Conservation (phyloP, 30 jellyfish, hydroid and myxozoan species). For the Nemopilema nomurai region DNA sequence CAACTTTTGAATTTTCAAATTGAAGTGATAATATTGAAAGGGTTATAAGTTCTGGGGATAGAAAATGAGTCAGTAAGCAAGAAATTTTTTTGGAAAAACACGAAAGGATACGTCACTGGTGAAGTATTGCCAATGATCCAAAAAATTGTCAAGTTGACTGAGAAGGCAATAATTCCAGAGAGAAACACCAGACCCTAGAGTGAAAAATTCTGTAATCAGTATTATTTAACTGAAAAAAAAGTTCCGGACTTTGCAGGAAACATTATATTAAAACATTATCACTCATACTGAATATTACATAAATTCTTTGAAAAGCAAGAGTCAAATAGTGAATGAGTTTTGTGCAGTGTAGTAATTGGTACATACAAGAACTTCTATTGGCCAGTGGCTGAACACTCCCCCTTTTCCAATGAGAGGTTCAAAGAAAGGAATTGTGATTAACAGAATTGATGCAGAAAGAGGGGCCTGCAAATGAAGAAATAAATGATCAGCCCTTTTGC, state of each 20-base stretch:
- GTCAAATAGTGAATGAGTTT: no score
- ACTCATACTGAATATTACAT: no score
- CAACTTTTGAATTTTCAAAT: no score
- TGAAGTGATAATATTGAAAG: no score
- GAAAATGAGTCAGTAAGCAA: no score
- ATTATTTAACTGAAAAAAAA: not conserved
- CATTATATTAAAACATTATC: no score
- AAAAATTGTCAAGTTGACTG: conserved; percentile 86
- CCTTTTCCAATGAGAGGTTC: conserved; percentile 91
- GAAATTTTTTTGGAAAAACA: not conserved
- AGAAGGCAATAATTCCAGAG: conserved; percentile 89
- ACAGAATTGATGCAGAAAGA: conserved; percentile 78
- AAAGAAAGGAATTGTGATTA: conserved; percentile 71
- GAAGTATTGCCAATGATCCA: conserved; percentile 99
- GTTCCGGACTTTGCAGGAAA: no score
- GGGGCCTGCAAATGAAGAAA: conserved; percentile 81
- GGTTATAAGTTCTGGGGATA: no score
- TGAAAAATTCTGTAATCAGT: not conserved
- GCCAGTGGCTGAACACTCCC: conserved; percentile 86
- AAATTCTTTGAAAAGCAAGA: no score
- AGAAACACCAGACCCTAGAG: conserved; percentile 67
- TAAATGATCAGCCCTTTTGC: not conserved
- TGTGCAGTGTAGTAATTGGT: not conserved
- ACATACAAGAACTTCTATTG: conserved; percentile 81
- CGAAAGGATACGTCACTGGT: conserved; percentile 98